A percentile compares a stretch with the other conserved stretches of the same genome.
These are phyloP conservation scores for Pseudomugil tenellus DNA, from an alignment of 2,797 vertebrate genomes.

Conservation along the genomic window DNA sequence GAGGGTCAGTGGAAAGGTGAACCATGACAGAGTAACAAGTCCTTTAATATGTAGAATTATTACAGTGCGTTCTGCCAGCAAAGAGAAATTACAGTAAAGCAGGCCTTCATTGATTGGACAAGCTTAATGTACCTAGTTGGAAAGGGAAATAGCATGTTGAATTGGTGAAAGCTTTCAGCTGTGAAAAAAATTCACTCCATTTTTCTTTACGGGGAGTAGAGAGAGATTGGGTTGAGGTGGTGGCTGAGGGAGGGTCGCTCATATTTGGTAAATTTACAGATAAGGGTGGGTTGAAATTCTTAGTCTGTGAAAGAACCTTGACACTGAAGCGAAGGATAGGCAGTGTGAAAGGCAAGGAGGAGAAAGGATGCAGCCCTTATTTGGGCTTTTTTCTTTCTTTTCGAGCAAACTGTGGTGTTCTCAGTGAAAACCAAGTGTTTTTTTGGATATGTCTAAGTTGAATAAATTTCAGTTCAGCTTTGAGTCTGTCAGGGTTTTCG, in stretches of 20 bases:
- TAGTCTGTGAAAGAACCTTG: constrained; percentile 35
- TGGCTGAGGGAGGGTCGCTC: constrained; percentile 16
- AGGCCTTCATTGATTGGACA: constrained; percentile 72
- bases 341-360: neutral
- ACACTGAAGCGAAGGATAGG: constrained; percentile 5
- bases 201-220: constrained; percentile 54
- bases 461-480: neutral
- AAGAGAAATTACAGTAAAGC: constrained; percentile 68
- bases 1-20: constrained; percentile 57
- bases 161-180: constrained; percentile 50
- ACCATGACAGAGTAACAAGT: constrained; percentile 73
- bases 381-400: constrained; percentile 8
- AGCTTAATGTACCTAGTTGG: constrained; percentile 78
- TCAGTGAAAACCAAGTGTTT: neutral
- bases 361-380: constrained; percentile 3
- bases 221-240: constrained; percentile 2
- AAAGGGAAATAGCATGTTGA: constrained; percentile 71
- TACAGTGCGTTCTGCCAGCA: constrained; percentile 70
- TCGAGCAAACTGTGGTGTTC: constrained; percentile 7
- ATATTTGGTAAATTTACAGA: constrained; percentile 43
- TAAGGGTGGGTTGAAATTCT: constrained; percentile 51
- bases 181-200: constrained; percentile 48
- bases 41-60: constrained; percentile 71
- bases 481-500: too few species aligned
- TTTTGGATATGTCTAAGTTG: neutral